Evolutionary conservation across 2,113 vertebrate genomes (phyloP), one percentile per base, ranked within the genome.

Genomic region (Antennarius striatus): DNA sequence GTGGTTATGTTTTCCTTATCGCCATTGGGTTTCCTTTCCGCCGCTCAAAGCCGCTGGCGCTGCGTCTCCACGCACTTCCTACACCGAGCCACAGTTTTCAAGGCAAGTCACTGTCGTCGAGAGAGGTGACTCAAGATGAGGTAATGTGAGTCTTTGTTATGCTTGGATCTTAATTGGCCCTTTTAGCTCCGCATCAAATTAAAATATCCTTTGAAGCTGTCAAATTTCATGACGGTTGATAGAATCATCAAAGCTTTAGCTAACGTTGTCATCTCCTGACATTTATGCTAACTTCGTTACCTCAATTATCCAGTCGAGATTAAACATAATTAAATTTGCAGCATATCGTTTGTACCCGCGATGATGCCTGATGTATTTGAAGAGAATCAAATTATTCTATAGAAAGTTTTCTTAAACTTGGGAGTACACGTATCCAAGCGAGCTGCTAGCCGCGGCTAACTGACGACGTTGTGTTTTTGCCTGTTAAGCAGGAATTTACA

Each of bases 21-120:
- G 73, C 63, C 80, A 90, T 89, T 91, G 87, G 89, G 63, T 75
- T 86, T 88, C 83, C 86, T 86, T 68, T 80, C 74, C 77, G 89
- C 86, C 85, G 83, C 63, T 92, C 82, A 88, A 46, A 85, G 67
- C 82, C n/a, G 82, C 83, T 29, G 76, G 85, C 73, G 7, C 61
- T 70, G 56, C 69, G 74, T 56, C 80, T 75, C 64, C 65, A 68
- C 49, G 57, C 62, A 75, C 80, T 90, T 90, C 91, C 91, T 90
- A 84, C 82, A 82, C 61, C 65, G 36, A 73, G 29, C 16, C 68
- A 56, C 53, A 56, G 77, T 48, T 60, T 68, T 52, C 66, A 52
- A 49, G 71, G 73, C 75, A 29, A 69, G 77, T 40, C 16, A 56
- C 74, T 64, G 59, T 81, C 68, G 78, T 73, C 70, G 69, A 54